A percentile compares a stretch with the other conserved stretches of the same genome.
Evolutionary conservation across 2,888 invertebrate species (phyloP).

Genomic region (Pyrochroa serraticornis): DNA sequence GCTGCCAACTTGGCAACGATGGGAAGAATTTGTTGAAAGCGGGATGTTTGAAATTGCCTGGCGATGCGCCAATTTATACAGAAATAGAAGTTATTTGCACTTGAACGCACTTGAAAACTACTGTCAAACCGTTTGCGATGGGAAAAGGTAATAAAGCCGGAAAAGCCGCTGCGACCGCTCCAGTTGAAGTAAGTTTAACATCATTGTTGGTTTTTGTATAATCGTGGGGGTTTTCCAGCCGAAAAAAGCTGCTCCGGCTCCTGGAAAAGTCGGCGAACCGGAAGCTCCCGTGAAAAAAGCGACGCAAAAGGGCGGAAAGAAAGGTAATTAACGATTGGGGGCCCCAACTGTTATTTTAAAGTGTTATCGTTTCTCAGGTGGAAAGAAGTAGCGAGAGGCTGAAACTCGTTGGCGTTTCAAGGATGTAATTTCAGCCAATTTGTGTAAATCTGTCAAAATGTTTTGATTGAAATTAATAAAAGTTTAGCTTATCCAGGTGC

Average conservation of each 20-base stretch:
- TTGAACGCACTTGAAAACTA: constrained; percentile 20
- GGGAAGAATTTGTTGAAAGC: no score
- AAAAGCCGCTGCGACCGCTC: constrained; percentile 8
- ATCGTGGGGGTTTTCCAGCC: not conserved
- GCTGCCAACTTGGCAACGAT: no score
- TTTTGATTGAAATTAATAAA: not conserved
- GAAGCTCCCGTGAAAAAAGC: constrained; percentile 11
- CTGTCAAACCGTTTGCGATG: constrained; percentile 7
- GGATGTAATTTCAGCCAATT: not conserved
- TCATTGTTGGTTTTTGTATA: not conserved
- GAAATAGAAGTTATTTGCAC: constrained; percentile 17
- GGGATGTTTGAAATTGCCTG: constrained; percentile 24
- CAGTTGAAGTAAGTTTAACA: constrained; percentile 15
- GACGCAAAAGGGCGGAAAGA: constrained; percentile 14
- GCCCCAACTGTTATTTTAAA: not conserved
- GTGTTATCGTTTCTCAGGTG: constrained; percentile 4
- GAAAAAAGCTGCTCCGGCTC: constrained; percentile 9
- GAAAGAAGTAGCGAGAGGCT: constrained; percentile 7
- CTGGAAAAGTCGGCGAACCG: constrained; percentile 6
- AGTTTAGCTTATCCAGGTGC: no score
- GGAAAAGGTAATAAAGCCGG: constrained; percentile 21
- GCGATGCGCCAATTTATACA: constrained; percentile 22
- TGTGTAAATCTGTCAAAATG: not conserved
- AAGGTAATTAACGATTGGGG: constrained; percentile 19
- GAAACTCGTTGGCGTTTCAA: no score